Evolutionary conservation across 1,140 invertebrate genomes (phyloP).

Genomic region (Zaprionus camerounensis): DNA sequence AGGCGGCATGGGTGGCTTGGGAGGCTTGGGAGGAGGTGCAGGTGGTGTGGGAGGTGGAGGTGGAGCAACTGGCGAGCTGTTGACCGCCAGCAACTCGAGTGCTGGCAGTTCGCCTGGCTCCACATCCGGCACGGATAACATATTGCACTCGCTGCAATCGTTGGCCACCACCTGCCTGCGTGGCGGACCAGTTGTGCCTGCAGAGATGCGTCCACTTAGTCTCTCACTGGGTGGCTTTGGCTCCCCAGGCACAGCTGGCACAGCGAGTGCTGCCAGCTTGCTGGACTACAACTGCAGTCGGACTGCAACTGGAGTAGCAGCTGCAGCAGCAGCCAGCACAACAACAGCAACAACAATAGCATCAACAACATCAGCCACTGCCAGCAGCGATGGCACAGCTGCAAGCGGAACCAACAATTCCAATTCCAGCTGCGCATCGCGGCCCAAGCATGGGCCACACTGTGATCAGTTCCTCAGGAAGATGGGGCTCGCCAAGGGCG

Average conservation of each 20-base stretch:
- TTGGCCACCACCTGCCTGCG: conserved; percentile 78
- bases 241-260: conserved; percentile 18
- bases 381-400: conserved; percentile 28
- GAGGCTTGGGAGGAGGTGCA: conserved; percentile 4
- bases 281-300: conserved; percentile 38
- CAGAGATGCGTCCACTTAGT: conserved; percentile 33
- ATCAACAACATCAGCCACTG: conserved; percentile 48
- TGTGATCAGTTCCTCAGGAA: conserved; percentile 84
- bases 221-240: conserved; percentile 13
- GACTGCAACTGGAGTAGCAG: neutral
- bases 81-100: conserved; percentile 56
- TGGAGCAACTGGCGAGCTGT: neutral
- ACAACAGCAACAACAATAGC: conserved; percentile 45
- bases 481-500: conserved; percentile 82
- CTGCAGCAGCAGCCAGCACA: conserved; percentile 40
- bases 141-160: conserved; percentile 77
- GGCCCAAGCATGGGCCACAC: conserved; percentile 83
- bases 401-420: conserved; percentile 20
- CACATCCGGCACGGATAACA: conserved; percentile 65
- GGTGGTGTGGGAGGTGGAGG: neutral
- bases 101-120: conserved; percentile 68
- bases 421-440: conserved; percentile 34
- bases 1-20: neutral
- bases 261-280: conserved; percentile 21
- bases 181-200: conserved; percentile 50